phyloP scores from a whole-genome alignment of 2,797 vertebrate genomes.

The Phataginus tricuspis region DNA sequence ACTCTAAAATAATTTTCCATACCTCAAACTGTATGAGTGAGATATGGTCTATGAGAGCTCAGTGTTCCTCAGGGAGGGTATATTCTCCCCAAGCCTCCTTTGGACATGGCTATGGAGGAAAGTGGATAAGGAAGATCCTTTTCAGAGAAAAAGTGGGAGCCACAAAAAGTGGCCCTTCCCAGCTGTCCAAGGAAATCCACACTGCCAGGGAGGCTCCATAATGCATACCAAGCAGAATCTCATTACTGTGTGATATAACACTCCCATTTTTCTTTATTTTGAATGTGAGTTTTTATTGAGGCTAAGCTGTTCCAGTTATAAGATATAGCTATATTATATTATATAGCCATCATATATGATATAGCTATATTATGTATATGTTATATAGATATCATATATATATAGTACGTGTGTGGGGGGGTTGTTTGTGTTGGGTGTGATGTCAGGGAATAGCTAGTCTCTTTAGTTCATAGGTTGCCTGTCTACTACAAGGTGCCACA shows the following conservation, averaged over 20 bases:
- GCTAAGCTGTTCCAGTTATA: background rate
- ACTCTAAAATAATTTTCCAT: background rate
- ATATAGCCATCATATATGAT: background rate
- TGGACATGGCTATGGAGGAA: background rate
- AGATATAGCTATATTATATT: background rate
- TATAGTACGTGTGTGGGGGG: background rate
- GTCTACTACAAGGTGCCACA: background rate
- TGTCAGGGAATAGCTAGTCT: background rate
- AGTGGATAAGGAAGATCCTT: background rate
- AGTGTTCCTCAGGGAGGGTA: background rate
- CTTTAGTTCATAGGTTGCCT: background rate
- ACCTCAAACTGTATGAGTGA: background rate
- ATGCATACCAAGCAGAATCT: background rate
- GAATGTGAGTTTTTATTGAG: background rate
- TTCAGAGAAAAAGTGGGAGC: background rate
- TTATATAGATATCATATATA: no score
- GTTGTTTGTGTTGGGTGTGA: background rate
- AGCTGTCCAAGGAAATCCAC: background rate
- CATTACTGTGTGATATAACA: background rate
- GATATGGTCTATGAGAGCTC: background rate
- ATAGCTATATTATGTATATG: background rate
- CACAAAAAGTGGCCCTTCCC: background rate
- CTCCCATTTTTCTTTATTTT: background rate
- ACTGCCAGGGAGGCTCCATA: background rate
- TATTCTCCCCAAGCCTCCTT: background rate